Percentiles rank a stretch among this genome's conserved stretches.
Conservation (phyloP, 2,888 invertebrate species). For the Noctuana brunneofusca region DNA sequence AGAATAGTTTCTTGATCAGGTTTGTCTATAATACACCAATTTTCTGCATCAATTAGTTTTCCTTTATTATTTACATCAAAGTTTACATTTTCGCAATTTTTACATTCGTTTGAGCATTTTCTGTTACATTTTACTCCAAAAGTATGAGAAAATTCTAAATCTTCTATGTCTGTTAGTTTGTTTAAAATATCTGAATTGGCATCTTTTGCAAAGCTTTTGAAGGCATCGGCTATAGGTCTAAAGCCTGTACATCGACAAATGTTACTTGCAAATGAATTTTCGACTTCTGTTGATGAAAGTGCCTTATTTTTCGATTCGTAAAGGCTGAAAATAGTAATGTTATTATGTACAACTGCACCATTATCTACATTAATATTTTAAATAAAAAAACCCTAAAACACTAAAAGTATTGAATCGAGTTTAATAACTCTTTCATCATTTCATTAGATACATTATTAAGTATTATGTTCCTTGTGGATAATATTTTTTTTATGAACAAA, state of each 20-base stretch:
- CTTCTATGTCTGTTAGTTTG: slow-evolving; percentile 52
- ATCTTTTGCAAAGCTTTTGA: slow-evolving; percentile 87
- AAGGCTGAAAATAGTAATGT: slow-evolving; percentile 7
- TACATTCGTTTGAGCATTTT: neutral
- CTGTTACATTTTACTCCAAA: slow-evolving; percentile 4
- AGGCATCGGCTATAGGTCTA: slow-evolving; percentile 88
- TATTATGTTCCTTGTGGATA: no score
- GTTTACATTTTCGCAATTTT: neutral
- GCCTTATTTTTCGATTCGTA: slow-evolving; percentile 13
- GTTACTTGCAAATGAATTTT: slow-evolving; percentile 88
- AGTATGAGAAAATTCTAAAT: slow-evolving; percentile 33
- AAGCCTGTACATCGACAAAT: slow-evolving; percentile 91
- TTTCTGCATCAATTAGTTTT: slow-evolving; percentile 32
- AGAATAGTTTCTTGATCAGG: neutral
- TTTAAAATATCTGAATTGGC: slow-evolving; percentile 47
- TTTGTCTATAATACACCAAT: slow-evolving; percentile 50
- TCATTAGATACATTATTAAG: no score
- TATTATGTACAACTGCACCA: neutral
- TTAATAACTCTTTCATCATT: no score
- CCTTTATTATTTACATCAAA: neutral
- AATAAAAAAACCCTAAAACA: no score
- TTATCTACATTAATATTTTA: neutral
- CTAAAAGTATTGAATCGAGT: no score
- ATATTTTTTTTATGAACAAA: no score
- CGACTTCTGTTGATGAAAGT: slow-evolving; percentile 73